Evolutionary conservation across 2,797 vertebrate genomes (phyloP).

Genomic region (Anguilla obscura): DNA sequence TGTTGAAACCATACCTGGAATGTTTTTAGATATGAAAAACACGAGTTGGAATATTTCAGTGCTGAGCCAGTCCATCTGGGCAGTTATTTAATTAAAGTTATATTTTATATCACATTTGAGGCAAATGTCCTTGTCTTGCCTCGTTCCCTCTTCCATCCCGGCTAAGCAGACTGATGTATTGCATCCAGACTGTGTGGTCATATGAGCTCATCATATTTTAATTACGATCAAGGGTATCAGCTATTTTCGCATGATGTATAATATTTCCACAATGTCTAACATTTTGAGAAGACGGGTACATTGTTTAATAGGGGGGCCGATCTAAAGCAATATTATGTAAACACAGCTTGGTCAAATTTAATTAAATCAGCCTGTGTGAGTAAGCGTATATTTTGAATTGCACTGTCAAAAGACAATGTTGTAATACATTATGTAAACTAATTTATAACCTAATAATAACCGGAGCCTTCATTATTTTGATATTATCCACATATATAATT

Average conservation of each 20-base stretch:
- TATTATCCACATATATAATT: background rate
- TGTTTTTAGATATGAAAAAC: no score
- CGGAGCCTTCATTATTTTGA: background rate
- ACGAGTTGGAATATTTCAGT: no score
- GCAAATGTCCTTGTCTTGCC: background rate
- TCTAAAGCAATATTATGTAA: background rate
- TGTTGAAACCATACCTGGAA: background rate
- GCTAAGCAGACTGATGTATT: background rate
- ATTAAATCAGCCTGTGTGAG: background rate
- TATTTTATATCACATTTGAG: background rate
- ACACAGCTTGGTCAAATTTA: slow-evolving; percentile 8
- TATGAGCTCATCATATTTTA: background rate
- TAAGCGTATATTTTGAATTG: slow-evolving; percentile 1
- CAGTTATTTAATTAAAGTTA: background rate
- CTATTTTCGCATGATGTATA: background rate
- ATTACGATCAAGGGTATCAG: background rate
- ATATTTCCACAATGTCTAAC: background rate
- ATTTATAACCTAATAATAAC: background rate
- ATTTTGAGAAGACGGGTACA: background rate
- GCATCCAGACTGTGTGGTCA: background rate
- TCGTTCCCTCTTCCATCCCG: background rate
- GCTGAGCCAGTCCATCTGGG: background rate
- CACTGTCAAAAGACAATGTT: slow-evolving; percentile 1
- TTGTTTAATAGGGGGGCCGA: background rate
- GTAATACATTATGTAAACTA: slow-evolving; percentile 9